Evolutionary conservation across 2,797 vertebrate genomes (phyloP), one percentile per base, ranked within the genome.

Genomic region (Pangasius krempfi): DNA sequence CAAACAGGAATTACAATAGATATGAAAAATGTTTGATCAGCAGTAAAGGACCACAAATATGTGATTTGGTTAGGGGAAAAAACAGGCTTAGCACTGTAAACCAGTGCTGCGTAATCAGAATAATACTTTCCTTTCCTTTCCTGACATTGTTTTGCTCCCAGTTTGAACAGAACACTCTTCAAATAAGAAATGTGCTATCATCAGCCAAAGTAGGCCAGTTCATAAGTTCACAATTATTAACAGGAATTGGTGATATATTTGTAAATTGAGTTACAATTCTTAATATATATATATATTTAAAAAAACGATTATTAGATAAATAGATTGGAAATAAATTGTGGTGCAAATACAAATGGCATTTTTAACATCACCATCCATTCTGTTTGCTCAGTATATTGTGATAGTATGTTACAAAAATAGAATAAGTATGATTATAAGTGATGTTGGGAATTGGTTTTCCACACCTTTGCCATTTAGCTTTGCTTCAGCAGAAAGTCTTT

Each of bases 101-200:
- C 22, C 52, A 86, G 44, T 86, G 68, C 88, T 87, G 86, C n/a
- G 85, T 78, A 82, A 89, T 89, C 88, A 89, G 52, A 87, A 89
- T 20, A 14, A 70, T 64, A 25, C 5, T 58, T 64, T 84, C 25
- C 86, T 87, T 89, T 89, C 62, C 62, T 66, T 89, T 89, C 64
- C 64, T 66, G 85, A 75, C 60, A 89, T 87, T 87, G 88, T 87
- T 87, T 87, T 37, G 13, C 25, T 68, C 12, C 30, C 44, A 83
- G 25, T 13, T 40, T 76, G 22, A n/a, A 81, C 33, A 54, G 56
- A 50, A 66, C 12, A 68, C 20, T 85, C 10, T 56, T 37, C n/a
- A 60, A 68, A 37, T 50, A 78, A 47, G 50, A 85, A 85, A 85
- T 30, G 33, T 85, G 79, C 72, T 81, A 27, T 18, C 37, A 85